Evolutionary conservation across 2,888 invertebrate species (phyloP).

Genomic region (Deilephila porcellus): DNA sequence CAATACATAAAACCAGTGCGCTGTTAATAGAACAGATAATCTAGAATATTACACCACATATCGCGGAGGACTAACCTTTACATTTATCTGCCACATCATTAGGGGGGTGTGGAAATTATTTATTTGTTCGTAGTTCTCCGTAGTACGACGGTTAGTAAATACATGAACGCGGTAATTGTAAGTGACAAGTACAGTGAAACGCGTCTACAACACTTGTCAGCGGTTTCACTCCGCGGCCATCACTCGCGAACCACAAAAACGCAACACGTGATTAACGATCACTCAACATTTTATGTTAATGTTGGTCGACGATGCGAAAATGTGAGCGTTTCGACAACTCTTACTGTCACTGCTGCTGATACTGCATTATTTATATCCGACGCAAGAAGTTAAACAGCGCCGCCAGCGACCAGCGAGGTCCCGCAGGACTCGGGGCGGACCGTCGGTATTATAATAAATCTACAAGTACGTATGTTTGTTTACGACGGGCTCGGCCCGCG

Average conservation of each 20-base stretch:
- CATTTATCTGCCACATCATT: too few relatives aligned
- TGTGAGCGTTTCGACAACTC: not conserved
- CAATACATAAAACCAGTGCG: too few relatives aligned
- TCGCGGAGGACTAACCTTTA: too few relatives aligned
- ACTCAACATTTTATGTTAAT: slow-evolving; percentile 9
- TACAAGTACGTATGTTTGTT: slow-evolving; percentile 14
- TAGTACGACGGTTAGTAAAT: too few relatives aligned
- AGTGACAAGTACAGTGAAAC: too few relatives aligned
- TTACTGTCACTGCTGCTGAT: not conserved
- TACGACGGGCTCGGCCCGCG: slow-evolving; percentile 10
- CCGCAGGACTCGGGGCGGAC: slow-evolving; percentile 7
- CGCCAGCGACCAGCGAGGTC: not conserved
- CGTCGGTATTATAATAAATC: slow-evolving; percentile 11
- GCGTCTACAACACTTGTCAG: not conserved
- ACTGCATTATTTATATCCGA: slow-evolving; percentile 1
- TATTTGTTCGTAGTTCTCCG: too few relatives aligned
- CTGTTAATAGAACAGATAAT: too few relatives aligned
- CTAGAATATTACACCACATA: too few relatives aligned
- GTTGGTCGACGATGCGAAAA: not conserved
- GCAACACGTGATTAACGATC: slow-evolving; percentile 5
- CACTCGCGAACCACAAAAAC: slow-evolving; percentile 9
- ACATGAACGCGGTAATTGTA: too few relatives aligned
- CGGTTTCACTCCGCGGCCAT: slow-evolving; percentile 18
- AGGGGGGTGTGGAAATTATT: too few relatives aligned
- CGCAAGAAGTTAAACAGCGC: not conserved